Base-by-base conservation (phyloP, 2,113 vertebrate genomes). In the Camelus bactrianus region DNA sequence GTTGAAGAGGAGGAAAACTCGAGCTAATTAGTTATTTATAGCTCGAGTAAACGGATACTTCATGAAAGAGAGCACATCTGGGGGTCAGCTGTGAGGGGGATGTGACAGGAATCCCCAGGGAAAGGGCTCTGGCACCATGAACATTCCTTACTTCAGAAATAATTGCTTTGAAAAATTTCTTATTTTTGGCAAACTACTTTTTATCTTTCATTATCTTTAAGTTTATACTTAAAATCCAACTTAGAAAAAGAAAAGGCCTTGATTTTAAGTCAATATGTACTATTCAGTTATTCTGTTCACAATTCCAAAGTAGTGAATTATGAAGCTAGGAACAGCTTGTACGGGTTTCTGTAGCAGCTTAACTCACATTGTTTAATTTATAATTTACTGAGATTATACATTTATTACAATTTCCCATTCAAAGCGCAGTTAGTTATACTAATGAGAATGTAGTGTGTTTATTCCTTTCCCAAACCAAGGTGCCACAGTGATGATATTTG, bases 271-370 rank as follows among this genome's bases (percentile, higher is more conserved):
- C 64, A 90, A 65, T 69, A 65, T 80, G 17, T n/a, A 75, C 73
- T 76, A 38, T 72, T 95, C 46, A 84, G 56, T 80, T 93, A 79
- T 72, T 96, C 93, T 28, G 12, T 72, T 95, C 85, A 77, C 20
- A 93, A 75, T 91, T 93, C 35, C 35, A 93, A 92, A 75, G 70
- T 26, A 84, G 52, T 70, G 72, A 97, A 90, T 94, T 83, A 69
- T 75, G 72, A 94, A 72, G 16, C 58, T 54, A 91, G 19, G 16
- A 94, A 79, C 46, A 90, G 81, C 75, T 87, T 94, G 67, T 67
- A 32, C n/a, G 58, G 60, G 30, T 64, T 70, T 91, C 70, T 58
- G 4, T 72, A 91, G n/a, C 16, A 84, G 35, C 50, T 70, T 79
- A 72, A 65, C 48, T 81, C 48, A 70, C 20, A 35, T 62, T 76